Conservation (phyloP, 2,888 invertebrate species). For the Nysson spinosus region DNA sequence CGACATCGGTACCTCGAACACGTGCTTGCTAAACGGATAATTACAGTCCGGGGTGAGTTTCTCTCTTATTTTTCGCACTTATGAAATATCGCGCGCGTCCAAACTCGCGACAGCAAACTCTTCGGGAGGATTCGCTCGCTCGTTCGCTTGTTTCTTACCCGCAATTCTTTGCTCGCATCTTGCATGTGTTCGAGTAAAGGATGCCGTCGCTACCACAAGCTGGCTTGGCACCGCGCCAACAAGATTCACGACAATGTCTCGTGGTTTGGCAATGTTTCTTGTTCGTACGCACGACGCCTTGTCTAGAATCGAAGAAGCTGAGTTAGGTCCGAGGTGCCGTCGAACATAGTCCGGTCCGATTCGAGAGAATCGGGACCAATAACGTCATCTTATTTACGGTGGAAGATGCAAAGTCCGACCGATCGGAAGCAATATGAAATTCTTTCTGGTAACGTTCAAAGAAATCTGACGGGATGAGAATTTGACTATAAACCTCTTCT, state of each 20-base stretch:
- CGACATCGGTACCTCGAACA: constrained; percentile 94
- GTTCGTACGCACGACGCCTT: constrained; percentile 91
- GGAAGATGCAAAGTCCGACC: neutral
- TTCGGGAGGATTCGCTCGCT: neutral
- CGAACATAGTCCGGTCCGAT: too few relatives aligned
- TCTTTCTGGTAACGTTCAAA: too few relatives aligned
- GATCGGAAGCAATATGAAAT: neutral
- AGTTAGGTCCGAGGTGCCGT: neutral
- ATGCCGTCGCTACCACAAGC: constrained; percentile 94
- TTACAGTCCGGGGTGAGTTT: constrained; percentile 3
- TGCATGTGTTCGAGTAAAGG: constrained; percentile 92
- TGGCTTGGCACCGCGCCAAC: constrained; percentile 92
- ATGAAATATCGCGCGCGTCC: too few relatives aligned
- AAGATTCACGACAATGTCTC: constrained; percentile 92
- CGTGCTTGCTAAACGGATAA: constrained; percentile 84
- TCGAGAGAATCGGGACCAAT: neutral
- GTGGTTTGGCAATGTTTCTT: constrained; percentile 95
- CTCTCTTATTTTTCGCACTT: too few relatives aligned
- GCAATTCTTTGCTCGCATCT: constrained; percentile 95
- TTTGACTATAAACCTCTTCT: too few relatives aligned
- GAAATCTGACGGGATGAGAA: too few relatives aligned
- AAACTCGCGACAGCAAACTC: neutral
- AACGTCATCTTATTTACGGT: neutral
- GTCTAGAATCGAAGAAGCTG: constrained; percentile 11
- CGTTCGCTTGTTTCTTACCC: constrained; percentile 80